Base-by-base conservation (phyloP, 2,797 vertebrate genomes). In the Parauchenoglanis punctatus region DNA sequence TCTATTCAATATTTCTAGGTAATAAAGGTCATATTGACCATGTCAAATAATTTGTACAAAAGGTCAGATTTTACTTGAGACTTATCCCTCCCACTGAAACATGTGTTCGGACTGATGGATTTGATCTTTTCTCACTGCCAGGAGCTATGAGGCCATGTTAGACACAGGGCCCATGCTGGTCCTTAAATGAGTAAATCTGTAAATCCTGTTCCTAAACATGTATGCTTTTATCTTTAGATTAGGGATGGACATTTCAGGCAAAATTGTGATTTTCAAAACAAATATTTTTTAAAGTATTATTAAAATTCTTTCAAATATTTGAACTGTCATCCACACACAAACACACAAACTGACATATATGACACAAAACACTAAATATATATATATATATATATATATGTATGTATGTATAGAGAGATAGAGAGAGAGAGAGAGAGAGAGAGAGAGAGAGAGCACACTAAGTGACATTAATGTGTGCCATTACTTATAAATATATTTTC, bases 101-200 rank as follows among this genome's bases (percentile, higher is more conserved):
- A 65, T 65, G 1, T 13, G 25, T 35, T 68, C 31, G 35, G 8
- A 35, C 35, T 35, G 28, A 67, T 31, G 12, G 10, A 17, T 68
- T 17, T 35, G 28, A 68, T 35, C 61, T 65, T n/a, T 35, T 35
- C 35, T 81, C 31, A 81, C 20, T 56, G 28, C 77, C 28, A 44
- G 77, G 78, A 61, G 35, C 78, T 17, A 20, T 61, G 56, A 81
- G 58, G 56, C 61, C 56, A 63, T 59, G 78, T 11, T 25, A 81
- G 31, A 23, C 56, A 40, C 28, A 59, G 31, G 11, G 8, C 56
- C 20, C 56, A 23, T 13, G 18, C 31, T 40, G 31, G 31, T 7
- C 77, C 31, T 40, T 80, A 59, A 78, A 58, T 59, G 3, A 59
- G 77, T 81, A n/a, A n/a, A n/a, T n/a, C 56, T 25, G 12, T 81